Base-by-base conservation (phyloP, 2,797 vertebrate genomes). In the Nannoperca australis region DNA sequence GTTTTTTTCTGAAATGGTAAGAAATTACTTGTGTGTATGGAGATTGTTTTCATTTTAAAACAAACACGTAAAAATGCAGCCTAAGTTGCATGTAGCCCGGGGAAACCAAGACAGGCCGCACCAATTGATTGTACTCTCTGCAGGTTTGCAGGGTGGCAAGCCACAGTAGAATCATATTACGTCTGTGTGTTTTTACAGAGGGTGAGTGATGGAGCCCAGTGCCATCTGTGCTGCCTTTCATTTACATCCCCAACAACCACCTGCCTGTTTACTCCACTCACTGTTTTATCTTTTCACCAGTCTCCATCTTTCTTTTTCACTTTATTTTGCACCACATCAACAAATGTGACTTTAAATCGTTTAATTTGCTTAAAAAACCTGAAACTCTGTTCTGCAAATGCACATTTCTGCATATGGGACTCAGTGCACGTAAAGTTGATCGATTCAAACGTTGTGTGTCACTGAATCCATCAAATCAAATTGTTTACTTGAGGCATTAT, bases 181-280 rank as follows among this genome's bases (percentile, higher is more conserved):
- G 94, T 96, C 96, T 8, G 9, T 34, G 34, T 8, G 34, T 34
- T 95, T 94, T 95, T 95, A 95, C 91, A 94, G 94, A 93, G 94
- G 95, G 95, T 94, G 95, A 96, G 95, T 92, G 95, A 96, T 95
- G 24, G 91, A 92, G 95, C 94, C 94, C 92, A 94, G 94, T 93
- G 92, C 97, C 97, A 97, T 97, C 97, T 97, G 97, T 96, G 51
- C 96, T 96, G 95, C 89, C 92, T 96, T 97, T 97, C 95, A 96
- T 97, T 97, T 97, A 96, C 96, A 97, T 97, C 94, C 90, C 94
- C 95, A 96, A 96, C 96, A 97, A 96, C 96, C 97, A 96, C 95
- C 96, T 94, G 92, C 95, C 95, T 97, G 94, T 96, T 95, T 95
- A 93, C 94, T 94, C 92, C 93, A 88, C 91, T 92, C 92, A 87